Conservation (phyloP, 2,888 invertebrate species). For the Calliscelio sp. region DNA sequence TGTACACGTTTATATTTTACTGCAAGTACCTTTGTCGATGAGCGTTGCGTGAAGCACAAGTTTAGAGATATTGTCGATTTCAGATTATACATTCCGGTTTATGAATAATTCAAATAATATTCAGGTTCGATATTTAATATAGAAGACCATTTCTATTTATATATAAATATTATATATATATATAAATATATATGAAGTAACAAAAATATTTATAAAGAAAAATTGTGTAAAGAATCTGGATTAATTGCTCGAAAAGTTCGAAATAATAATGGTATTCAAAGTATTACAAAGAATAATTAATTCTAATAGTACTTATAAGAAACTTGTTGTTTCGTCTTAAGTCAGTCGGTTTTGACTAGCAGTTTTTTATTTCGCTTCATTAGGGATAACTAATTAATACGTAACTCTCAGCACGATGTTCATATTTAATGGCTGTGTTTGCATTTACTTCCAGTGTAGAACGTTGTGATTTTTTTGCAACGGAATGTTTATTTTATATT, state of each 20-base stretch:
- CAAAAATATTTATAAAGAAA: slow-evolving; percentile 43
- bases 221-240: slow-evolving; percentile 8
- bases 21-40: slow-evolving; percentile 53
- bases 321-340: neutral
- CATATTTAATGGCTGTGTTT: slow-evolving; percentile 10
- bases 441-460: neutral
- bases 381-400: neutral
- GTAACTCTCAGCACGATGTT: neutral
- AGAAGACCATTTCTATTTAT: slow-evolving; percentile 57
- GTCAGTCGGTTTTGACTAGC: neutral
- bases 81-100: slow-evolving; percentile 40
- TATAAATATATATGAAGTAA: slow-evolving; percentile 25
- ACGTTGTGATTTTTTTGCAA: too few relatives aligned
- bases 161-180: slow-evolving; percentile 33
- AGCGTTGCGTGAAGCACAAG: slow-evolving; percentile 25
- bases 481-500: too few relatives aligned
- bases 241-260: slow-evolving; percentile 35
- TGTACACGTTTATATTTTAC: slow-evolving; percentile 46
- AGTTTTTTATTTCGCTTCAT: too few relatives aligned
- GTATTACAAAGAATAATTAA: neutral
- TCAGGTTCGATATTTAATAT: slow-evolving; percentile 64
- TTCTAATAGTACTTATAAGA: neutral
- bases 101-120: slow-evolving; percentile 47
- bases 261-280: slow-evolving; percentile 22
- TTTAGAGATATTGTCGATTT: slow-evolving; percentile 76